Evolutionary conservation across 1,140 invertebrate genomes (phyloP), one percentile per base, ranked within the genome.

Genomic region (Amphibalanus amphitrite): DNA sequence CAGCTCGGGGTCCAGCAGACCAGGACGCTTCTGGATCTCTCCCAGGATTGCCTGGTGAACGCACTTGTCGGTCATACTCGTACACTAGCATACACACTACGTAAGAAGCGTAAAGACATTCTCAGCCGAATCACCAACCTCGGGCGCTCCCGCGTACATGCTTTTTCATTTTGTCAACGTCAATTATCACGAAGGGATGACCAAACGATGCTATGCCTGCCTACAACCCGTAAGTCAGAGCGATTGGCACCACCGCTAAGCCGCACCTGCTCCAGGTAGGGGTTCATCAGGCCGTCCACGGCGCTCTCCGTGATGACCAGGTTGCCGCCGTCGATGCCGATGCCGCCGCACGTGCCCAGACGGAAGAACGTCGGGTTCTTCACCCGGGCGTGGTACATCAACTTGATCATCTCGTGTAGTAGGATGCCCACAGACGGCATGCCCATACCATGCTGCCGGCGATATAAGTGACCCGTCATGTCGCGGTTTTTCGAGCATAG

Each of bases 311-410:
- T 90, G 69, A 96, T 91, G 64, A 95, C 86, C 28, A 95, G 89
- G 64, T 90, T 92, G 13, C 93, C 93, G 0, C 90, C 88, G 75
- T 93, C 90, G 59, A 93, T 81, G 73, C 92, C 93, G 72, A 97
- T 85, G 40, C 93, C 93, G n/a, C 94, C 93, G 76, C 91, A 92
- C 0, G 94, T 97, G 69, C 94, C 94, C 75, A 97, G 88, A 71
- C 94, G 85, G 79, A 98, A 90, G 83, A 97, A 94, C 28, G 90
- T 83, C 0, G 94, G 92, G 79, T 95, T 91, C 67, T 85, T 87
- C 69, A 90, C 90, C 77, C 85, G 87, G 64, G 94, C 92, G 79
- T 96, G 91, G 79, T 94, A 90, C 86, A 97, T 89, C 73, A 97
- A 81, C 79, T 97, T 97, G 77, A 96, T 91, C 25, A 95, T 82